Evolutionary conservation across 2,888 invertebrate genomes (phyloP).

Genomic region (Saturnia pavonia): DNA sequence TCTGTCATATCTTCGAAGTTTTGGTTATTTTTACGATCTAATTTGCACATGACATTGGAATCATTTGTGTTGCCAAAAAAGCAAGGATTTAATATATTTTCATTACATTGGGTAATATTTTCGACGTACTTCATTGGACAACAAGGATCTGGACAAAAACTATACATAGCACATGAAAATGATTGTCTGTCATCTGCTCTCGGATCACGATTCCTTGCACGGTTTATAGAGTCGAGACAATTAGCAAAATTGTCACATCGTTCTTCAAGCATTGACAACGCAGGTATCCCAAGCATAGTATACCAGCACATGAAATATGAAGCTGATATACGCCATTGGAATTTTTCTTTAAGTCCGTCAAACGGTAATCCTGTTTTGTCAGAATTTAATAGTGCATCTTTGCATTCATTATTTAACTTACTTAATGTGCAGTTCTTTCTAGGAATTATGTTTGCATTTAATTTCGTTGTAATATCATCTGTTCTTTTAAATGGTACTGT

Average conservation of each 20-base stretch:
- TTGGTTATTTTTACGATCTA: constrained; percentile 62
- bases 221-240: constrained; percentile 72
- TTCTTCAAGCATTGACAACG: constrained; percentile 78
- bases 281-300: constrained; percentile 79
- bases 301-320: constrained; percentile 87
- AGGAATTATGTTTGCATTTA: constrained; percentile 56
- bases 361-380: constrained; percentile 76
- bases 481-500: constrained; percentile 67
- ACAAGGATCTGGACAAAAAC: constrained; percentile 86
- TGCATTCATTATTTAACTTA: constrained; percentile 69
- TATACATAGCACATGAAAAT: constrained; percentile 83
- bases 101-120: constrained; percentile 64
- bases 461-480: constrained; percentile 76
- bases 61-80: constrained; percentile 51
- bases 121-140: constrained; percentile 77
- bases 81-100: constrained; percentile 77
- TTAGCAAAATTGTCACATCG: constrained; percentile 83
- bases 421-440: constrained; percentile 25
- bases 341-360: constrained; percentile 80
- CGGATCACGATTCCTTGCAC: constrained; percentile 75
- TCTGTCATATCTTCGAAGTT: constrained; percentile 71
- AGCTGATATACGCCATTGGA: constrained; percentile 83
- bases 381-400: constrained; percentile 62
- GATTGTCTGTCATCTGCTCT: constrained; percentile 78
- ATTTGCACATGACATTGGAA: constrained; percentile 40